These are phyloP conservation scores for Nephrotoma flavescens DNA, from an alignment of 2,888 invertebrate genomes.

Conservation along the genomic window DNA sequence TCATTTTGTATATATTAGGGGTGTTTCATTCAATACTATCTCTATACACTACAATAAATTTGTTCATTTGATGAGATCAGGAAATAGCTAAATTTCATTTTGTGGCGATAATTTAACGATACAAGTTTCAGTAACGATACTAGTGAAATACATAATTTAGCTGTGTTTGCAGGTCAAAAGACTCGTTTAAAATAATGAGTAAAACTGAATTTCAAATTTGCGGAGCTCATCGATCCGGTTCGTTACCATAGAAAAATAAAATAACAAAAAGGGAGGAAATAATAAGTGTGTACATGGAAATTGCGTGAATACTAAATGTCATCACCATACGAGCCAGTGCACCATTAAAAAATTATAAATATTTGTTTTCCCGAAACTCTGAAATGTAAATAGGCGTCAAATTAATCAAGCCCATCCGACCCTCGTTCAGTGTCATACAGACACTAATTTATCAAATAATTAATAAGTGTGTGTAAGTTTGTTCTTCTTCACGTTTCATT, in stretches of 20 bases:
- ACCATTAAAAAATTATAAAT: too few relatives aligned
- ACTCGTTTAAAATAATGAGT: neutral
- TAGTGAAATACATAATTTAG: neutral
- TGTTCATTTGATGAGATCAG: neutral
- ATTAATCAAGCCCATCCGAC: neutral
- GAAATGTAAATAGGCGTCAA: neutral
- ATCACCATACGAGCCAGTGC: neutral
- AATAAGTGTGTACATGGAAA: neutral
- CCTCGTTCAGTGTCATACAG: neutral
- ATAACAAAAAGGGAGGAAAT: neutral
- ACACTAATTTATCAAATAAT: neutral
- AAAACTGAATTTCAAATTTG: neutral
- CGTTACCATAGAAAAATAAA: neutral
- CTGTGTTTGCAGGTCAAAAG: neutral
- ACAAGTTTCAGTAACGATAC: neutral
- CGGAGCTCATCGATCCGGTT: neutral
- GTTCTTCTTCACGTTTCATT: neutral
- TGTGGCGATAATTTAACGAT: neutral
- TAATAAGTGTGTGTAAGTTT: neutral
- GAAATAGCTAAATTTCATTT: neutral
- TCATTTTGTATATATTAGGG: neutral
- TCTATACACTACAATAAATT: neutral
- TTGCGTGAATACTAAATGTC: neutral
- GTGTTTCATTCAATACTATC: neutral
- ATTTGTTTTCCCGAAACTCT: neutral